Evolutionary conservation across 1,140 invertebrate genomes (phyloP).

Genomic region (Ceratitis capitata): DNA sequence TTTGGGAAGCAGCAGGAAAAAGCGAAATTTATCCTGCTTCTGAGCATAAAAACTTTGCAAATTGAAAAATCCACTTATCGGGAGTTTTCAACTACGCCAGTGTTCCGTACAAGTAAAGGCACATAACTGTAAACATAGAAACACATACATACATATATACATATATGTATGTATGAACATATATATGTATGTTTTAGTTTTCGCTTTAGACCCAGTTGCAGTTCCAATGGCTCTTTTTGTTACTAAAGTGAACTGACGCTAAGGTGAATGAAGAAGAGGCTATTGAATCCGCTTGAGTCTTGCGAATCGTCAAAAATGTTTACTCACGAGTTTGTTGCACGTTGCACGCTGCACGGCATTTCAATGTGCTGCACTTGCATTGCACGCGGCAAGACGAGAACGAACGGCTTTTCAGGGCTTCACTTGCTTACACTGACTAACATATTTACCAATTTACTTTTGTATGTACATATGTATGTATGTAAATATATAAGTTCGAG

Average conservation of each 20-base stretch:
- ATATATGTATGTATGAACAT: too few species aligned
- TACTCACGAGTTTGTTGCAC: constrained; percentile 35
- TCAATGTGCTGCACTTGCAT: constrained; percentile 21
- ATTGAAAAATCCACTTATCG: too few species aligned
- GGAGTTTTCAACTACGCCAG: background rate
- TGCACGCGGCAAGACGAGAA: background rate
- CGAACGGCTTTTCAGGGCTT: constrained; percentile 1
- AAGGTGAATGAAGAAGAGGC: constrained; percentile 26
- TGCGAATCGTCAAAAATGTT: constrained; percentile 30
- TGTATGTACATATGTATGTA: constrained; percentile 24
- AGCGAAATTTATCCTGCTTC: too few species aligned
- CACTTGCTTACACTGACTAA: background rate
- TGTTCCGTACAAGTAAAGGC: background rate
- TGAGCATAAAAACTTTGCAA: too few species aligned
- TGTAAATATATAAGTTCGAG: background rate
- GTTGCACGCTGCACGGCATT: constrained; percentile 30
- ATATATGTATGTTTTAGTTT: too few species aligned
- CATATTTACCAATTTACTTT: background rate
- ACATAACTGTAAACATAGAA: background rate
- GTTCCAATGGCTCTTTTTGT: background rate
- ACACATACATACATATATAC: too few species aligned
- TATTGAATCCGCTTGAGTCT: constrained; percentile 20
- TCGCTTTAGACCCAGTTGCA: constrained; percentile 1
- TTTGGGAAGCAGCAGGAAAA: too few species aligned
- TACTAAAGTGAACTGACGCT: constrained; percentile 4